phyloP scores from a whole-genome alignment of 2,888 invertebrate species.

The Helleia helle region DNA sequence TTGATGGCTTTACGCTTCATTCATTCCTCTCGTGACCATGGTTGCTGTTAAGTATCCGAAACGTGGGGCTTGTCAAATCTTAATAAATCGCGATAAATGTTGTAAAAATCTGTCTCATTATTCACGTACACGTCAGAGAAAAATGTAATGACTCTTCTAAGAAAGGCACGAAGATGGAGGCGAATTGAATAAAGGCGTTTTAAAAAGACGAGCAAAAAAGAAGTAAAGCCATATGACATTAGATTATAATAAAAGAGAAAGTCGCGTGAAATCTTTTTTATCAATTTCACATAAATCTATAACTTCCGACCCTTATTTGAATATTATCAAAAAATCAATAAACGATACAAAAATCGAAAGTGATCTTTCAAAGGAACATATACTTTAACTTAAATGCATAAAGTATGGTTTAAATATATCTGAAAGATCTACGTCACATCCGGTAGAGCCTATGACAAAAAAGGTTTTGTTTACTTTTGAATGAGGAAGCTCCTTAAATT shows the following conservation, averaged over 20 bases:
- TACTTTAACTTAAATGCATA: background rate
- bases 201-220: too few relatives aligned
- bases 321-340: slow-evolving; percentile 18
- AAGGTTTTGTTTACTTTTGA: slow-evolving; percentile 8
- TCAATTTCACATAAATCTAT: slow-evolving; percentile 22
- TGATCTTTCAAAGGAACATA: slow-evolving; percentile 9
- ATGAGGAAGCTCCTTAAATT: slow-evolving; percentile 41
- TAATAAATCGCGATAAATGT: too few relatives aligned
- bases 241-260: slow-evolving; percentile 13
- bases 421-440: slow-evolving; percentile 1
- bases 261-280: slow-evolving; percentile 6
- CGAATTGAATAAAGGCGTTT: too few relatives aligned
- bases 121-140: too few relatives aligned
- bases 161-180: too few relatives aligned
- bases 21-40: too few relatives aligned
- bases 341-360: slow-evolving; percentile 27
- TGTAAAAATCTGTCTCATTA: too few relatives aligned
- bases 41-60: too few relatives aligned
- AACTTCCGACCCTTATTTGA: slow-evolving; percentile 23
- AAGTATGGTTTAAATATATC: background rate
- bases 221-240: too few relatives aligned
- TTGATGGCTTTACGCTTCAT: too few relatives aligned
- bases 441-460: slow-evolving; percentile 1
- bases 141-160: too few relatives aligned
- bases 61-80: too few relatives aligned